phyloP scores from a whole-genome alignment of 2,888 invertebrate species.

The Clitarchus hookeri region DNA sequence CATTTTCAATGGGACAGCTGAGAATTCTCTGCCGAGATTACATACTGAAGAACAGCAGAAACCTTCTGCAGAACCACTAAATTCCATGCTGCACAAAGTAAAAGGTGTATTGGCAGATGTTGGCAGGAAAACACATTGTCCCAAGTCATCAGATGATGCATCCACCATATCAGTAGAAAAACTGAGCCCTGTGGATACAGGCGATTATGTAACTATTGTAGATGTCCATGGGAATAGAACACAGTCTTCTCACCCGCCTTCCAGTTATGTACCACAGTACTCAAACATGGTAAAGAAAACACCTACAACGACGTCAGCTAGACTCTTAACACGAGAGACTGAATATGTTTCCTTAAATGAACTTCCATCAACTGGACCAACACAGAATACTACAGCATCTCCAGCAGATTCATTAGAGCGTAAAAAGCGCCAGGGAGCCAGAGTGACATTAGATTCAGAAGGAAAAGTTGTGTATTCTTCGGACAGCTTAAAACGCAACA shows the following conservation, averaged over 20 bases:
- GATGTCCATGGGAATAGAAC: slow-evolving; percentile 75
- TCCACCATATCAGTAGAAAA: slow-evolving; percentile 18
- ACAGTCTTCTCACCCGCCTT: background rate
- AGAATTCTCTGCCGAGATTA: background rate
- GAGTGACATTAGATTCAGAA: slow-evolving; percentile 81
- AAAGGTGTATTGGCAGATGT: slow-evolving; percentile 30
- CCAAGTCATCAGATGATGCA: slow-evolving; percentile 22
- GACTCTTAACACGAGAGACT: slow-evolving; percentile 50
- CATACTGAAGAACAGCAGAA: background rate
- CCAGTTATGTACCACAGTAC: background rate
- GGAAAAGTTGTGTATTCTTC: slow-evolving; percentile 89
- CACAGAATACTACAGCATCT: slow-evolving; percentile 36
- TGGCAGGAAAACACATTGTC: slow-evolving; percentile 17
- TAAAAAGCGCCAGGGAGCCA: slow-evolving; percentile 68
- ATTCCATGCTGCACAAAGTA: slow-evolving; percentile 70
- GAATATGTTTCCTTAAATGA: slow-evolving; percentile 85
- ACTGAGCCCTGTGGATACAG: slow-evolving; percentile 58
- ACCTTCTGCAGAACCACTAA: slow-evolving; percentile 64
- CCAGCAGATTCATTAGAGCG: slow-evolving; percentile 58
- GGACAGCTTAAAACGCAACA: slow-evolving; percentile 74
- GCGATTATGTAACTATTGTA: slow-evolving; percentile 85
- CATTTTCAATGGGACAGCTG: background rate
- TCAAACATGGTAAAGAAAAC: background rate
- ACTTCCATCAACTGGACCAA: slow-evolving; percentile 59
- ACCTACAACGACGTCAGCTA: background rate